Conservation (phyloP, 1,140 invertebrate species). For the Helicoverpa zea region DNA sequence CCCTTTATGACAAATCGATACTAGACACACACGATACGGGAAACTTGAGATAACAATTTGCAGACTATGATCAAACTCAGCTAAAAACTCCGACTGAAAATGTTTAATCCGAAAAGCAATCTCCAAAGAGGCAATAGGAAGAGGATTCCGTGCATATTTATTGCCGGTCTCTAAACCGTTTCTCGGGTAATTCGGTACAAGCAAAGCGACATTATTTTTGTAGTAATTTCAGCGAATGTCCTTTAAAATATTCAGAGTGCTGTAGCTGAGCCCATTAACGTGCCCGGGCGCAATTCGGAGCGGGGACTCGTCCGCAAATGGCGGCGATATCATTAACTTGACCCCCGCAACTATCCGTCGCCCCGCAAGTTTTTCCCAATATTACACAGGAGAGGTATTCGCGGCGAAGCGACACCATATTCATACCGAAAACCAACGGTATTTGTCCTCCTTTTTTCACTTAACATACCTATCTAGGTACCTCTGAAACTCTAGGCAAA, state of each 20-base stretch:
- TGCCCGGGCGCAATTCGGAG: constrained; percentile 83
- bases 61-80: constrained; percentile 54
- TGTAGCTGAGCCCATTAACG: constrained; percentile 84
- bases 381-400: constrained; percentile 80
- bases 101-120: constrained; percentile 82
- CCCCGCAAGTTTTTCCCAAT: constrained; percentile 83
- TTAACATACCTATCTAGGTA: no score
- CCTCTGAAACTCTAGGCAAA: not conserved
- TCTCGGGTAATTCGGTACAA: constrained; percentile 85
- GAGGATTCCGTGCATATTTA: constrained; percentile 84
- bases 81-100: constrained; percentile 61
- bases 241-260: constrained; percentile 86
- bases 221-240: constrained; percentile 86
- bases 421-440: constrained; percentile 46
- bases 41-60: constrained; percentile 47
- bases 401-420: constrained; percentile 55
- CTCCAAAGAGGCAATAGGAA: constrained; percentile 79
- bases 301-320: constrained; percentile 82
- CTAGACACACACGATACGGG: constrained; percentile 41
- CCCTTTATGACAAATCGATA: constrained; percentile 72
- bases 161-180: constrained; percentile 82
- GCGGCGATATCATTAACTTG: constrained; percentile 85
- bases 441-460: constrained; percentile 58
- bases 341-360: constrained; percentile 83
- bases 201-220: constrained; percentile 86